A percentile compares a stretch with the other conserved stretches of the same genome.
Conservation (phyloP, 2,113 vertebrate species). For the Trematocara variabile region DNA sequence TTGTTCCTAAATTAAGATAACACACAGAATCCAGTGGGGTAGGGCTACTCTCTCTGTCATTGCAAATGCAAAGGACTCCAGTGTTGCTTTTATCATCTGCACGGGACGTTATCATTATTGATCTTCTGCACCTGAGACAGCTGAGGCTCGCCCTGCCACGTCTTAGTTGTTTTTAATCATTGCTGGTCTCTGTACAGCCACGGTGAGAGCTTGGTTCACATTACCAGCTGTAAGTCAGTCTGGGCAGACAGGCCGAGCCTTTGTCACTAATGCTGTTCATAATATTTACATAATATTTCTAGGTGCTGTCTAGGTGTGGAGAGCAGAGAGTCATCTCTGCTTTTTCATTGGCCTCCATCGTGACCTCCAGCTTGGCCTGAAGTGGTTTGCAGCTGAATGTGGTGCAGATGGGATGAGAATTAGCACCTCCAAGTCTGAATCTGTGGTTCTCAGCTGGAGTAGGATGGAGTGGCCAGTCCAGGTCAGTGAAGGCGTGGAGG, state of each 20-base stretch:
- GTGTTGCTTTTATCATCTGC: neutral
- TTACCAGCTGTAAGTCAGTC: neutral
- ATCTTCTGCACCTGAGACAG: neutral
- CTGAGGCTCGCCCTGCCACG: neutral
- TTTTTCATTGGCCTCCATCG: neutral
- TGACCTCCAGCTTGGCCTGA: neutral
- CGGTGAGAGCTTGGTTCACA: neutral
- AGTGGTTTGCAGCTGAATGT: neutral
- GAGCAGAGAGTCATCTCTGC: neutral
- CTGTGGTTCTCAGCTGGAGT: neutral
- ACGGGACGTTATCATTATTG: accelerated
- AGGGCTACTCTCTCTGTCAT: neutral
- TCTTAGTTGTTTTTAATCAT: neutral
- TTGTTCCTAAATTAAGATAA: neutral
- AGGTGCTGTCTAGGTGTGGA: neutral
- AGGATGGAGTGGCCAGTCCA: accelerated
- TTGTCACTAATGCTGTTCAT: too few species aligned
- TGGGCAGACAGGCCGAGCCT: neutral
- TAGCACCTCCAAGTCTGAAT: neutral
- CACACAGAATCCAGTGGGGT: neutral
- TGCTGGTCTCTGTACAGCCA: neutral
- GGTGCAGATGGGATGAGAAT: neutral
- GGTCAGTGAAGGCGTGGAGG: neutral
- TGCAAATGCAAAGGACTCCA: neutral
- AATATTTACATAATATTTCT: neutral